phyloP scores from a whole-genome alignment of 2,888 invertebrate species.

The Caenorhabditis panamensis region DNA sequence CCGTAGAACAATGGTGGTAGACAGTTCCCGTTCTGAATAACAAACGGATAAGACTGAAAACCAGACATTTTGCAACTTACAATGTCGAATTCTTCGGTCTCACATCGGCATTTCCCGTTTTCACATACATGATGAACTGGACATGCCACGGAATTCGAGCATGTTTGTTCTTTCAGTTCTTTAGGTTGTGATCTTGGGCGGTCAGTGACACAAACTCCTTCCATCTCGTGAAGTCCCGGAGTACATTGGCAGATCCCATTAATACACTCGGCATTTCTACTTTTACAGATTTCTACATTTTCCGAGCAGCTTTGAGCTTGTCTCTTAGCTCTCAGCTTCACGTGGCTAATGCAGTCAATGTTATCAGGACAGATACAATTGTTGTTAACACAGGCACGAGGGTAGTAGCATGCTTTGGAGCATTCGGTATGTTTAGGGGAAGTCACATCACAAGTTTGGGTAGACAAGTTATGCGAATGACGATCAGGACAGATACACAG shows the following conservation, averaged over 20 bases:
- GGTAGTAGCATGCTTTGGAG: constrained; percentile 47
- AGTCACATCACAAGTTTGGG: constrained; percentile 42
- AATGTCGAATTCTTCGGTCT: constrained; percentile 57
- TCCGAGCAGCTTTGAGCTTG: constrained; percentile 57
- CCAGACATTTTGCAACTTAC: constrained; percentile 19
- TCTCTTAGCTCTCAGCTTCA: constrained; percentile 9
- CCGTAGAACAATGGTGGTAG: constrained; percentile 37
- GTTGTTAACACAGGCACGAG: constrained; percentile 51
- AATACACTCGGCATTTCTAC: constrained; percentile 70
- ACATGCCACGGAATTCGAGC: constrained; percentile 33
- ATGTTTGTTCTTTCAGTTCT: constrained; percentile 12
- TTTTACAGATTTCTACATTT: constrained; percentile 66
- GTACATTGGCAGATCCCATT: constrained; percentile 70
- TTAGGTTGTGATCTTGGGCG: neutral
- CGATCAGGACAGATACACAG: constrained; percentile 59
- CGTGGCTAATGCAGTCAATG: constrained; percentile 24
- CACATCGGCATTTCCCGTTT: constrained; percentile 63
- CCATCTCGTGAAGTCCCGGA: constrained; percentile 56
- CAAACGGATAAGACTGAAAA: neutral
- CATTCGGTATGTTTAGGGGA: constrained; percentile 42
- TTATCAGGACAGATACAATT: constrained; percentile 57
- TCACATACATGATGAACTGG: constrained; percentile 49
- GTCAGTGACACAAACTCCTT: constrained; percentile 44
- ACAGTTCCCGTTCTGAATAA: constrained; percentile 68
- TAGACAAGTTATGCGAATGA: constrained; percentile 48